A percentile compares a stretch with the other conserved stretches of the same genome.
Conservation (phyloP, 2,888 invertebrate genomes). For the Argynnis bischoffii region DNA sequence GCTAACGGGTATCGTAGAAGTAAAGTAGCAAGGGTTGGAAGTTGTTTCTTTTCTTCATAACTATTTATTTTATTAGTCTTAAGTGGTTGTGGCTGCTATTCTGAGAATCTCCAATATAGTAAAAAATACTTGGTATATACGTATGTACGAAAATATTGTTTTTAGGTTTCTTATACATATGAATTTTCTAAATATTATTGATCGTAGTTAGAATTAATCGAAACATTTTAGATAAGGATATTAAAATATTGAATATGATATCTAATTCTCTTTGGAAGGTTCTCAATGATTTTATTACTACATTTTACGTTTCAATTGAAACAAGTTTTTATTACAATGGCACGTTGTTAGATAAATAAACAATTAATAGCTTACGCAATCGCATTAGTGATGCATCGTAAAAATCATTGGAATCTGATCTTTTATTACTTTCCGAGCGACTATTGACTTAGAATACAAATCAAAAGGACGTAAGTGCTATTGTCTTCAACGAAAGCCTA, state of each 20-base stretch:
- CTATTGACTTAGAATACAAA: conserved; percentile 23
- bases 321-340: not conserved
- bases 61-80: conserved; percentile 5
- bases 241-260: no score
- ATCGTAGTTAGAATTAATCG: no score
- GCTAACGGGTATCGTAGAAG: conserved; percentile 57
- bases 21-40: conserved; percentile 24
- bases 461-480: conserved; percentile 22
- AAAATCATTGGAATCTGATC: conserved; percentile 24
- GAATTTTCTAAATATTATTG: no score
- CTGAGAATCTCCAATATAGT: no score
- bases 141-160: no score
- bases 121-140: no score
- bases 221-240: no score
- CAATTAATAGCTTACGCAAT: conserved; percentile 16
- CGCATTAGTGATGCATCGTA: conserved; percentile 12
- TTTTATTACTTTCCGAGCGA: conserved; percentile 31
- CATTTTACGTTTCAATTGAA: not conserved
- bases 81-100: no score
- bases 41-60: not conserved
- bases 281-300: not conserved
- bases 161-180: no score
- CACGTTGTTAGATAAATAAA: conserved; percentile 6
- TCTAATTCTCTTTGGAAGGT: no score
- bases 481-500: conserved; percentile 39